Percentiles rank a stretch among this genome's conserved stretches.
phyloP scores from a whole-genome alignment of 2,888 invertebrate genomes.

The Polia nebulosa region DNA sequence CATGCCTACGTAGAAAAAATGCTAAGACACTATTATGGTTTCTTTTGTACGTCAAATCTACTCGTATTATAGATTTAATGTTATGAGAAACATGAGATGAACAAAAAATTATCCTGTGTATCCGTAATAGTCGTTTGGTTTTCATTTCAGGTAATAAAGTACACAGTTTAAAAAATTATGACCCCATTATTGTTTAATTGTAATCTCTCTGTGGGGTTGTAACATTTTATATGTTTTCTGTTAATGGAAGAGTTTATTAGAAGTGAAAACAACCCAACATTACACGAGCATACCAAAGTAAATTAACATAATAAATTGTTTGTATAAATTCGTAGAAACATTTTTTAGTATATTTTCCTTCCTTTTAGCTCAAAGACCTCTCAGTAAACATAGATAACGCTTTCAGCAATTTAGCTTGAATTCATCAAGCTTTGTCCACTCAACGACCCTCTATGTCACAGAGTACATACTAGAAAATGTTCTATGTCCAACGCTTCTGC shows the following conservation, averaged over 20 bases:
- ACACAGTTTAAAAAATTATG: constrained; percentile 1
- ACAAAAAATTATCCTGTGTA: neutral
- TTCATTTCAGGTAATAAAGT: constrained; percentile 11
- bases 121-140: neutral
- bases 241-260: neutral
- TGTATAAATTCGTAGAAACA: too few species aligned
- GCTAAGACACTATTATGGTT: too few species aligned
- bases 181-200: constrained; percentile 8
- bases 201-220: constrained; percentile 6
- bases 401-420: neutral
- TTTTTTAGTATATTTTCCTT: neutral
- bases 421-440: neutral
- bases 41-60: neutral
- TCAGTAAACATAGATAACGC: neutral
- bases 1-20: too few species aligned
- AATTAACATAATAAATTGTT: neutral
- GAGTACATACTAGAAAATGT: neutral
- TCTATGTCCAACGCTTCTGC: neutral
- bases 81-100: neutral
- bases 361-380: too few species aligned
- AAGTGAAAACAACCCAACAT: neutral
- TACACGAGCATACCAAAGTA: neutral
- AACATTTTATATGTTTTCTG: neutral
- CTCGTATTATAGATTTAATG: neutral
- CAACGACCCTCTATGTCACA: neutral